These are phyloP conservation scores for Nemotelus nigrinus DNA, from an alignment of 2,888 invertebrate genomes.

Conservation along the genomic window DNA sequence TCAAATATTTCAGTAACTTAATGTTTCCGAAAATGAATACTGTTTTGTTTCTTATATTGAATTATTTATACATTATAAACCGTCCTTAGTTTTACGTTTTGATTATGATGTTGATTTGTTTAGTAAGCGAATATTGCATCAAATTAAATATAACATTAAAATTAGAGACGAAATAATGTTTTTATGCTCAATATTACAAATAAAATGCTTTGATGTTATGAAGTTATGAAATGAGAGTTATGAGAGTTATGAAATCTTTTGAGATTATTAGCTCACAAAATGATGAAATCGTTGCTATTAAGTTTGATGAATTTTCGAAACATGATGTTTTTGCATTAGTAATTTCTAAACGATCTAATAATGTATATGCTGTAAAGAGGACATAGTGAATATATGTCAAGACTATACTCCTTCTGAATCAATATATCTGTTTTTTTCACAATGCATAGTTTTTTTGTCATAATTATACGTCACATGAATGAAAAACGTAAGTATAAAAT, in stretches of 20 bases:
- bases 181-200: not conserved
- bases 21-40: not conserved
- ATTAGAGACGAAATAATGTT: slow-evolving; percentile 5
- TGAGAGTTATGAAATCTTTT: not conserved
- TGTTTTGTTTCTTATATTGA: slow-evolving; percentile 8
- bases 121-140: not conserved
- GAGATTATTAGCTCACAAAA: not conserved
- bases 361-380: not conserved
- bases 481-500: too few species aligned
- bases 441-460: too few species aligned
- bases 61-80: slow-evolving; percentile 2
- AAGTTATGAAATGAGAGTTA: not conserved
- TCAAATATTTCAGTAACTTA: not conserved
- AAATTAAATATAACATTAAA: slow-evolving; percentile 1
- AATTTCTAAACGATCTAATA: not conserved
- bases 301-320: not conserved
- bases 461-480: too few species aligned
- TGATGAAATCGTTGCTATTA: not conserved
- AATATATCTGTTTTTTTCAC: not conserved
- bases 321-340: not conserved
- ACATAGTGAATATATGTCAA: slow-evolving; percentile 6
- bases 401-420: too few species aligned
- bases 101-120: not conserved
- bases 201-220: not conserved
- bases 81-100: not conserved